Evolutionary conservation across 2,113 vertebrate genomes (phyloP).

Genomic region (Thryonomys swinderianus): DNA sequence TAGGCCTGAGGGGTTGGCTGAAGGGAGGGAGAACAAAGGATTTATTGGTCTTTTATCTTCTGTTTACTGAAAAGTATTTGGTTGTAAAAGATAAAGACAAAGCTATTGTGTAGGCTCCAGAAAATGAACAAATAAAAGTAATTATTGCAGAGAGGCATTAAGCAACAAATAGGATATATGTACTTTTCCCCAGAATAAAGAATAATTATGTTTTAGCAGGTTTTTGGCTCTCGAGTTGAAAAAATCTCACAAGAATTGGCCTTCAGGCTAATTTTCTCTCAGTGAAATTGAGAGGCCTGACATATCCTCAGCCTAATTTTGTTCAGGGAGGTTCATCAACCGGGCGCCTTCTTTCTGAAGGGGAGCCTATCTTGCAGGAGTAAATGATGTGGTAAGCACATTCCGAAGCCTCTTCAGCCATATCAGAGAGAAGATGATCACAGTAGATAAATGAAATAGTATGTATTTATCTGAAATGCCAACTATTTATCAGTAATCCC

Average conservation of each 20-base stretch:
- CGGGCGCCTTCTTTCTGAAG: conserved; percentile 20
- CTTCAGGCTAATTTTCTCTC: conserved; percentile 56
- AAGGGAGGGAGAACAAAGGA: conserved; percentile 60
- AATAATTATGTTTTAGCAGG: conserved; percentile 31
- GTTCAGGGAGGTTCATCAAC: conserved; percentile 29
- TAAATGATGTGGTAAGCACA: conserved; percentile 31
- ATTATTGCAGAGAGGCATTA: conserved; percentile 40
- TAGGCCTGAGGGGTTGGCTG: conserved; percentile 60
- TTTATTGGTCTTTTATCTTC: conserved; percentile 74
- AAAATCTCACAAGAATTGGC: conserved; percentile 23
- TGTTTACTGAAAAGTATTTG: conserved; percentile 76
- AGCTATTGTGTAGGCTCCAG: conserved; percentile 55
- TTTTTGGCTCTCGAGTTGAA: conserved; percentile 48
- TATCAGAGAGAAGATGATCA: conserved; percentile 48
- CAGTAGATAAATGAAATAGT: conserved; percentile 59
- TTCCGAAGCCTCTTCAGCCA: conserved; percentile 73
- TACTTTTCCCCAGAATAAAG: conserved; percentile 51
- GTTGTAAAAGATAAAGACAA: conserved; percentile 71
- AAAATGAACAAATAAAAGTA: conserved; percentile 73
- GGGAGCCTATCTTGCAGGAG: conserved; percentile 15
- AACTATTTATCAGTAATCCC: background rate
- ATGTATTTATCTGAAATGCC: conserved; percentile 27
- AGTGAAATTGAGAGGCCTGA: background rate
- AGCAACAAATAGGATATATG: conserved; percentile 20
- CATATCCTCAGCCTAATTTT: conserved; percentile 46